Evolutionary conservation across 2,113 vertebrate genomes (phyloP).

Genomic region (Cynocephalus volans): DNA sequence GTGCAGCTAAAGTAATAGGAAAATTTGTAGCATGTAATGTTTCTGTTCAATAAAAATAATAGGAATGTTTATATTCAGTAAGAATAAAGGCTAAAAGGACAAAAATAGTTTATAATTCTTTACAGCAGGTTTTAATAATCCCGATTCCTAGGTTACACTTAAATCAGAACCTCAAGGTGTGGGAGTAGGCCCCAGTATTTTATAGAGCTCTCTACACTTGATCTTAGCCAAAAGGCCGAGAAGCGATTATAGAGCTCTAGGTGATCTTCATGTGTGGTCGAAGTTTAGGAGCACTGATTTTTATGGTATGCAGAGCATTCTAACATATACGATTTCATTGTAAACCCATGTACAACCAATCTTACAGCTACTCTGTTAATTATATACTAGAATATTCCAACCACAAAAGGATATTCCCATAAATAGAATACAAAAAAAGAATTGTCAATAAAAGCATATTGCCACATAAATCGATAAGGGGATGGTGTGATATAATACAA

Average conservation of each 20-base stretch:
- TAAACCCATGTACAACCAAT: neutral
- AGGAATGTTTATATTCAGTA: neutral
- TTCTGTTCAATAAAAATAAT: constrained; percentile 13
- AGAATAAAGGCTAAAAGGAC: neutral
- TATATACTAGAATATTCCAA: neutral
- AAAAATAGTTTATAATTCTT: neutral
- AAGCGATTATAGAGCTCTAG: no score
- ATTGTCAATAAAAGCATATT: neutral
- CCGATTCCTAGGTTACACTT: neutral
- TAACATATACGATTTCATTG: neutral
- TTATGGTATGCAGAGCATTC: neutral
- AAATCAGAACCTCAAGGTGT: neutral
- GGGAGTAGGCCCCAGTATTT: neutral
- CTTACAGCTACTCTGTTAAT: constrained; percentile 3
- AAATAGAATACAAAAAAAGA: constrained; percentile 11
- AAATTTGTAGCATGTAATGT: neutral
- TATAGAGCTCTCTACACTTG: neutral
- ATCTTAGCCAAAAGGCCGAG: no score
- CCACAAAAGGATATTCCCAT: neutral
- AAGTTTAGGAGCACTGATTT: neutral
- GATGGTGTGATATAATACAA: neutral
- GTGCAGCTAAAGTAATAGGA: neutral
- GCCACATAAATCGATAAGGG: neutral
- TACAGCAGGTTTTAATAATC: neutral
- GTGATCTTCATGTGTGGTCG: neutral